These are phyloP conservation scores for Alviniconcha strummeri DNA, from an alignment of 2,888 invertebrate genomes.

Conservation along the genomic window DNA sequence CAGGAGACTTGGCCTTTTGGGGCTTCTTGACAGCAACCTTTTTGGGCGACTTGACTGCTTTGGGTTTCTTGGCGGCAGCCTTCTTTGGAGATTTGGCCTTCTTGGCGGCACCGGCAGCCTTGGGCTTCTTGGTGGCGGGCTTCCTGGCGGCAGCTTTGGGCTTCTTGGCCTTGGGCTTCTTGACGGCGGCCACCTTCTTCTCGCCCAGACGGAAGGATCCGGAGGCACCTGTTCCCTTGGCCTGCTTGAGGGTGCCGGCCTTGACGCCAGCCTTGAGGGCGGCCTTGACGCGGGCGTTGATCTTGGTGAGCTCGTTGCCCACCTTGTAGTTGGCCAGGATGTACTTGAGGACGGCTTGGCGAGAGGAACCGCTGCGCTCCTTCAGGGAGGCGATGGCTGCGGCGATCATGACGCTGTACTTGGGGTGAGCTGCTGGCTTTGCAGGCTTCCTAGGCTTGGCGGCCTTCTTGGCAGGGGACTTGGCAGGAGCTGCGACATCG, in stretches of 20 bases:
- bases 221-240: slow-evolving; percentile 46
- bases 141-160: slow-evolving; percentile 24
- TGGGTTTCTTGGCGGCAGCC: background rate
- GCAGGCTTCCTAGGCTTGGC: slow-evolving; percentile 34
- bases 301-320: slow-evolving; percentile 41
- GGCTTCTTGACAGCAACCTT: too few relatives aligned
- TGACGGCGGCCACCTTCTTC: slow-evolving; percentile 39
- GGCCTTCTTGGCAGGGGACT: slow-evolving; percentile 12
- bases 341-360: slow-evolving; percentile 71
- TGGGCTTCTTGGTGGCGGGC: background rate
- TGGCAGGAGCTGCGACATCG: slow-evolving; percentile 12
- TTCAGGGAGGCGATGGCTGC: slow-evolving; percentile 66
- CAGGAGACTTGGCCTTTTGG: background rate
- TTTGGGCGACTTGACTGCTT: slow-evolving; percentile 12
- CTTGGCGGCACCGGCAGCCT: background rate
- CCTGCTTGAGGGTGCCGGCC: slow-evolving; percentile 59
- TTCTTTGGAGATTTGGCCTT: background rate
- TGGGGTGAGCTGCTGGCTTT: slow-evolving; percentile 48
- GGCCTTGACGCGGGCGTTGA: slow-evolving; percentile 56
- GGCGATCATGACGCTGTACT: slow-evolving; percentile 68
- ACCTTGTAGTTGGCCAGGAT: slow-evolving; percentile 69
- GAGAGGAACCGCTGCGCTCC: slow-evolving; percentile 69
- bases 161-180: slow-evolving; percentile 33
- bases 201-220: slow-evolving; percentile 45
- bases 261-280: slow-evolving; percentile 64